Evolutionary conservation across 2,888 invertebrate species (phyloP).

Genomic region (Phragmatobia fuliginosa): DNA sequence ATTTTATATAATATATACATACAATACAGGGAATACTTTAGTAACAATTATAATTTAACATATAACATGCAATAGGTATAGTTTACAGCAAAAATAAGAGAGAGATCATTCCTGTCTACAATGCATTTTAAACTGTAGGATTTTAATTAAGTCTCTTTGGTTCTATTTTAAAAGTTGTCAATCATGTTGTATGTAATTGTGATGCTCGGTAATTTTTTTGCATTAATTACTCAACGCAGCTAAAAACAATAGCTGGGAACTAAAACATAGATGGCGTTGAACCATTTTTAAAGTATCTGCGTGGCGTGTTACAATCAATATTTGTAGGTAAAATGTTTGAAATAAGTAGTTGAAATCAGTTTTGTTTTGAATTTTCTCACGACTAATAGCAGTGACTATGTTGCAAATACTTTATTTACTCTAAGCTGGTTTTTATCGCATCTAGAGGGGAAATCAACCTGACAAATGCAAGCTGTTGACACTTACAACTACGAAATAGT

Average conservation of each 20-base stretch:
- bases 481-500: too few relatives aligned
- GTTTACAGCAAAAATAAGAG: too few relatives aligned
- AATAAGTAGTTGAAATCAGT: not conserved
- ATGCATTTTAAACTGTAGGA: too few relatives aligned
- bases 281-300: not conserved
- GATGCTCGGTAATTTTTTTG: not conserved
- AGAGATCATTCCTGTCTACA: too few relatives aligned
- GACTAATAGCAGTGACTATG: constrained; percentile 13
- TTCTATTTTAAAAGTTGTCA: not conserved
- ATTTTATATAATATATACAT: not conserved
- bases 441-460: not conserved
- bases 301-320: not conserved
- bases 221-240: not conserved
- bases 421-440: too few relatives aligned
- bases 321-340: not conserved
- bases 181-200: not conserved
- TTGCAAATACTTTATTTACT: constrained; percentile 11
- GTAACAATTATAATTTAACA: not conserved
- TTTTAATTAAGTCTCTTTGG: too few relatives aligned
- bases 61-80: not conserved
- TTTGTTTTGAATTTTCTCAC: constrained; percentile 31
- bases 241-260: not conserved
- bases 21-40: not conserved
- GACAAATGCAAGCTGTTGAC: too few relatives aligned
- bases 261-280: constrained; percentile 2